Conservation (phyloP, 2,797 vertebrate genomes). For the Manis javanica region DNA sequence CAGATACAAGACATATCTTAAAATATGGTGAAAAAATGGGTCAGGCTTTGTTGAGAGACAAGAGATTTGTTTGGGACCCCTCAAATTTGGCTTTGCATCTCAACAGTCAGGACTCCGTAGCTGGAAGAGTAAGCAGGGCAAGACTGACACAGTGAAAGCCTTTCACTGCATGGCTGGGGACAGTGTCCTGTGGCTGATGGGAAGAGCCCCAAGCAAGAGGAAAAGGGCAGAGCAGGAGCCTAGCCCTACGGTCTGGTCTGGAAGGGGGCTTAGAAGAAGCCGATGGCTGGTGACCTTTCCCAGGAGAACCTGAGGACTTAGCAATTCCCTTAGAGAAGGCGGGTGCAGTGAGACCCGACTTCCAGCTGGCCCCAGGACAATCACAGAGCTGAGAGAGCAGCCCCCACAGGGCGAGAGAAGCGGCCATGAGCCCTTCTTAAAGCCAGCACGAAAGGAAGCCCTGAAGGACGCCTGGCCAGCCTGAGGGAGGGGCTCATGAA, state of each 20-base stretch:
- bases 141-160: background rate
- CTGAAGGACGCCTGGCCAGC: background rate
- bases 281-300: background rate
- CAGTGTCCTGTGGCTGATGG: no score
- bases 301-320: background rate
- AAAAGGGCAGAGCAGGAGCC: background rate
- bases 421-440: background rate
- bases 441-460: background rate
- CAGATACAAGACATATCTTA: background rate
- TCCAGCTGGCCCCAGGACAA: background rate
- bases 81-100: background rate
- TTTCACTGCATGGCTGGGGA: background rate
- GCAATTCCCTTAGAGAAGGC: background rate
- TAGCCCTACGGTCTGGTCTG: background rate
- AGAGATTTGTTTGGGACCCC: background rate
- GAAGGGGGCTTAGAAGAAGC: background rate
- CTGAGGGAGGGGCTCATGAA: background rate
- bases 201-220: background rate
- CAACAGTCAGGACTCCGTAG: background rate
- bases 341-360: accelerated
- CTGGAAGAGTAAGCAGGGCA: background rate
- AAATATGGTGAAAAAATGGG: background rate
- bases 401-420: background rate
- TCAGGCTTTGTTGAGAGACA: background rate
- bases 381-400: no score